Conservation (phyloP, 1,140 invertebrate genomes). For the Chymomyza costata region DNA sequence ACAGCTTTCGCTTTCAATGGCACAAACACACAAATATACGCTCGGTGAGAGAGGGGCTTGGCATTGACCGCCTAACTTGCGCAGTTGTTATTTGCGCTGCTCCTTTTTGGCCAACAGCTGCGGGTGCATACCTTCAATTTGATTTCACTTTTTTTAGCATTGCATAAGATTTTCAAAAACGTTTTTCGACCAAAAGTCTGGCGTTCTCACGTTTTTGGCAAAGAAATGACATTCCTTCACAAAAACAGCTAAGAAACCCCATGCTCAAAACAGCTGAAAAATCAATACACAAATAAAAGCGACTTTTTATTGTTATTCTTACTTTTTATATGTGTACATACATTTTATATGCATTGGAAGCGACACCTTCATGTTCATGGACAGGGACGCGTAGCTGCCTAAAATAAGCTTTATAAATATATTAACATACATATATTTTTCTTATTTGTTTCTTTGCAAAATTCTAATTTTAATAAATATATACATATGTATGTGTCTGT, state of each 20-base stretch:
- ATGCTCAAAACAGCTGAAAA: slow-evolving; percentile 44
- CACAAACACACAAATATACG: slow-evolving; percentile 8
- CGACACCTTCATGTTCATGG: slow-evolving; percentile 61
- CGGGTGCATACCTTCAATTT: neutral
- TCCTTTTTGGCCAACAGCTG: slow-evolving; percentile 21
- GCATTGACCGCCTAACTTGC: slow-evolving; percentile 53
- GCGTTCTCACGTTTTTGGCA: slow-evolving; percentile 3
- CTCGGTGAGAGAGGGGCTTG: slow-evolving; percentile 18
- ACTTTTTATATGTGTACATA: neutral
- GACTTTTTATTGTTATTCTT: too few species aligned
- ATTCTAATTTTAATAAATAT: slow-evolving; percentile 49
- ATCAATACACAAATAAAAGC: slow-evolving; percentile 29
- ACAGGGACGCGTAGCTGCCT: slow-evolving; percentile 36
- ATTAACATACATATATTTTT: neutral
- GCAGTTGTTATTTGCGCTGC: slow-evolving; percentile 1
- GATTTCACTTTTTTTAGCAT: slow-evolving; percentile 10
- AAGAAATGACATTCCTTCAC: neutral
- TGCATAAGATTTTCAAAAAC: slow-evolving; percentile 23
- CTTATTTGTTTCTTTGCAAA: slow-evolving; percentile 21
- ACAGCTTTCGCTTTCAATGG: slow-evolving; percentile 54
- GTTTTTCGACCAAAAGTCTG: too few species aligned
- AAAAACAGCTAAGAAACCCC: neutral
- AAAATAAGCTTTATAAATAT: slow-evolving; percentile 9
- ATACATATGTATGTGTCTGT: slow-evolving; percentile 6
- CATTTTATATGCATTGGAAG: slow-evolving; percentile 7